Evolutionary conservation across 2,888 invertebrate species (phyloP).

Genomic region (Spodoptera exigua): DNA sequence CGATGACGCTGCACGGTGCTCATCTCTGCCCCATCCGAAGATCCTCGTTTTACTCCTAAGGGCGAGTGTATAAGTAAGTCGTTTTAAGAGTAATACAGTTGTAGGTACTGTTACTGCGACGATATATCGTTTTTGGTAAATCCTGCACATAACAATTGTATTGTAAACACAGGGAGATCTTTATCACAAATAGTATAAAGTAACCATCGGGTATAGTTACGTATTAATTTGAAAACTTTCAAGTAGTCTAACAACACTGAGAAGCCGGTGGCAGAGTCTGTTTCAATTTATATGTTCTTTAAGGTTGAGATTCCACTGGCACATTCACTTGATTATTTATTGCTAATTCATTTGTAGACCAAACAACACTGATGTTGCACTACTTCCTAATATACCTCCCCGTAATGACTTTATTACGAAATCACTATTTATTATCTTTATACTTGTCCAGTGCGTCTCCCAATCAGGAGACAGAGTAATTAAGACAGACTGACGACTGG

Average conservation of each 20-base stretch:
- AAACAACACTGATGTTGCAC: too few relatives aligned
- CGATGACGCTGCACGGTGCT: constrained; percentile 42
- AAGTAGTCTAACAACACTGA: constrained; percentile 12
- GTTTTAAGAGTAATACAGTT: constrained; percentile 23
- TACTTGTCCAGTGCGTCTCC: background rate
- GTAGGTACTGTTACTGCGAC: constrained; percentile 20
- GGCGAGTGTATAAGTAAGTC: constrained; percentile 36
- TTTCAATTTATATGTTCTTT: constrained; percentile 1
- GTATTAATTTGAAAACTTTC: constrained; percentile 13
- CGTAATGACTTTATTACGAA: background rate
- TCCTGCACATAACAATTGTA: constrained; percentile 39
- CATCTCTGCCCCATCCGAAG: constrained; percentile 34
- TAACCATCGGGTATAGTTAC: constrained; percentile 8
- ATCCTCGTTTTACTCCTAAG: constrained; percentile 27
- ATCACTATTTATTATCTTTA: background rate
- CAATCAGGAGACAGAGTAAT: background rate
- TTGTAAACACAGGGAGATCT: constrained; percentile 30
- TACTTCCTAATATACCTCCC: background rate
- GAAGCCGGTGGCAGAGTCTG: constrained; percentile 1
- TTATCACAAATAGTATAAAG: constrained; percentile 22
- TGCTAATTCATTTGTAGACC: too few relatives aligned
- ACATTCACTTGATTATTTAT: background rate
- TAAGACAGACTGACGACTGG: background rate
- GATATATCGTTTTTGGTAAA: constrained; percentile 19
- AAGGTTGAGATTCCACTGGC: background rate